Conservation (phyloP, 2,888 invertebrate genomes). For the Malacosoma neustria region DNA sequence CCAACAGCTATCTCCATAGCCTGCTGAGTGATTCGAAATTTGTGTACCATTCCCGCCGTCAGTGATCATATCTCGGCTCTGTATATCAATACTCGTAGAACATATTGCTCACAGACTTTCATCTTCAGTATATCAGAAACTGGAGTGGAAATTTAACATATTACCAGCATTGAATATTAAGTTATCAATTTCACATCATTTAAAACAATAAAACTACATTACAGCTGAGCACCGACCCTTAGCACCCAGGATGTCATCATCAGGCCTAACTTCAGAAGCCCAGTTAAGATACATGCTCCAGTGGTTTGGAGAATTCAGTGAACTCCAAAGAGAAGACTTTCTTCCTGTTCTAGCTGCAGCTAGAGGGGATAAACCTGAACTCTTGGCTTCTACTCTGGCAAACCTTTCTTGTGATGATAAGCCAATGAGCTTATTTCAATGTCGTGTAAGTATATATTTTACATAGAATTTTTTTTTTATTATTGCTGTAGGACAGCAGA, state of each 20-base stretch:
- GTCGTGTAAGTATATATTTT: conserved; percentile 75
- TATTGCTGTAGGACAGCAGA: too few relatives aligned
- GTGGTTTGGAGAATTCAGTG: conserved; percentile 94
- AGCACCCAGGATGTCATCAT: conserved; percentile 66
- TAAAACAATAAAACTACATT: too few relatives aligned
- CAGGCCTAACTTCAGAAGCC: conserved; percentile 78
- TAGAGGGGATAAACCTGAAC: conserved; percentile 80
- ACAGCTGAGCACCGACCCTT: conserved; percentile 37
- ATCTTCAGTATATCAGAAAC: too few relatives aligned
- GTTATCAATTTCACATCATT: too few relatives aligned
- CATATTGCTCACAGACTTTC: too few relatives aligned
- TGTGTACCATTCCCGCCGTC: too few relatives aligned
- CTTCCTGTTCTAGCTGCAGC: conserved; percentile 81
- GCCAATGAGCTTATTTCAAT: conserved; percentile 88
- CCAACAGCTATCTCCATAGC: too few relatives aligned
- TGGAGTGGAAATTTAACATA: too few relatives aligned
- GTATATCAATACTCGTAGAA: too few relatives aligned
- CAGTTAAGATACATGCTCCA: conserved; percentile 88
- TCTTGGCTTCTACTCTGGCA: conserved; percentile 80
- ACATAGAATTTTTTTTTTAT: not conserved
- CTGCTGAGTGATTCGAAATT: too few relatives aligned
- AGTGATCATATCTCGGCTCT: too few relatives aligned
- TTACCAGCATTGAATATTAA: too few relatives aligned
- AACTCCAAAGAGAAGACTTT: conserved; percentile 89
- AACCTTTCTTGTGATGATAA: conserved; percentile 81